Percentiles rank a stretch among this genome's conserved stretches.
phyloP scores from a whole-genome alignment of 2,888 invertebrate species.

The Calliphora vomitoria region DNA sequence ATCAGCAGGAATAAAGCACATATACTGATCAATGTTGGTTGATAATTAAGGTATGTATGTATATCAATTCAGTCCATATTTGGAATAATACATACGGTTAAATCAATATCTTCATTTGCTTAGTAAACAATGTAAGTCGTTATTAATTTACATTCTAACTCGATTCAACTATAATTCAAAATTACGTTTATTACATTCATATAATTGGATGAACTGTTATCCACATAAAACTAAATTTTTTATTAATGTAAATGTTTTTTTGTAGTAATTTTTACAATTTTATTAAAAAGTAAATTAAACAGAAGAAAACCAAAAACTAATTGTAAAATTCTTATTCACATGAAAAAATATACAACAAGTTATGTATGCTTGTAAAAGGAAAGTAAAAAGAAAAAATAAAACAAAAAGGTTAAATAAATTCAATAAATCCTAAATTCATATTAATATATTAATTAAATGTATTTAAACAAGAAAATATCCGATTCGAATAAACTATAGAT shows the following conservation, averaged over 20 bases:
- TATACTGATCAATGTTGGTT: no score
- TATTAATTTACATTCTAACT: background rate
- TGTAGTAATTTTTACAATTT: constrained; percentile 9
- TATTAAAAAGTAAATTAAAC: constrained; percentile 7
- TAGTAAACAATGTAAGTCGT: no score
- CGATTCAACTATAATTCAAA: background rate
- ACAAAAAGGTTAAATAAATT: constrained; percentile 29
- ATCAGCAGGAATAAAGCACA: no score
- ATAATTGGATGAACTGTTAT: constrained; percentile 9
- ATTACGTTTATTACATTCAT: constrained; percentile 2
- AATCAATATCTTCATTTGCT: no score
- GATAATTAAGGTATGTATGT: no score
- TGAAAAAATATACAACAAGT: constrained; percentile 52
- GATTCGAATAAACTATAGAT: constrained; percentile 50
- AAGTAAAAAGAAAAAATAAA: background rate
- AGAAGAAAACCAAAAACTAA: constrained; percentile 47
- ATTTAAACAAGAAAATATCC: constrained; percentile 56
- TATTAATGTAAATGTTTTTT: constrained; percentile 29
- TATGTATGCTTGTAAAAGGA: background rate
- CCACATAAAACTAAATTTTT: constrained; percentile 15
- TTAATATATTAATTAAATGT: constrained; percentile 28
- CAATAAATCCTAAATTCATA: constrained; percentile 41
- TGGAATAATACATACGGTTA: no score
- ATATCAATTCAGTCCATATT: no score
- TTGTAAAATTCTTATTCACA: constrained; percentile 39